These are phyloP conservation scores for Sesia bembeciformis DNA, from an alignment of 2,888 invertebrate species.

Conservation along the genomic window DNA sequence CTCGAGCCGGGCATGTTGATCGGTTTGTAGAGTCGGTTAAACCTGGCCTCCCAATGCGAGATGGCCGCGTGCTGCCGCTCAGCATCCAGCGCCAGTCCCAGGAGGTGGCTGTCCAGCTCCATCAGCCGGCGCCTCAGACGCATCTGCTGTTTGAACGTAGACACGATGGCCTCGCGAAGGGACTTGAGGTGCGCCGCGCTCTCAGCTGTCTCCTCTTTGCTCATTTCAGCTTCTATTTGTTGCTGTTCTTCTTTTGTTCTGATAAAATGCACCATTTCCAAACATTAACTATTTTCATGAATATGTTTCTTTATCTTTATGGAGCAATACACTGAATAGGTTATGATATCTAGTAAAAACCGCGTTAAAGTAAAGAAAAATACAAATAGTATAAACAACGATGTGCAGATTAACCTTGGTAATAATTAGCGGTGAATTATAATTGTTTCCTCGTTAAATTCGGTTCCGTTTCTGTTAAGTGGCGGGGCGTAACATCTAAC, in stretches of 20 bases:
- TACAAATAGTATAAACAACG: no score
- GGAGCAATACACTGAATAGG: no score
- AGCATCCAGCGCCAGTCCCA: slow-evolving; percentile 90
- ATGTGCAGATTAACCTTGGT: neutral
- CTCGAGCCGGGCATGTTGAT: slow-evolving; percentile 71
- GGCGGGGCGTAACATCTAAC: no score
- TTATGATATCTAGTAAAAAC: no score
- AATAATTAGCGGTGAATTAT: neutral
- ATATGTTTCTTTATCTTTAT: no score
- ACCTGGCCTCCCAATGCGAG: slow-evolving; percentile 90
- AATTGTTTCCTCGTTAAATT: neutral
- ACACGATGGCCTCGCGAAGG: slow-evolving; percentile 88
- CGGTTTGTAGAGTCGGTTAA: slow-evolving; percentile 82
- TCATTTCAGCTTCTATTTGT: slow-evolving; percentile 28
- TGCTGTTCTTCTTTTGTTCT: slow-evolving; percentile 49
- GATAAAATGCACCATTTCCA: neutral
- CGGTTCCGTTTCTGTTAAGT: no score
- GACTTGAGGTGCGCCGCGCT: slow-evolving; percentile 73
- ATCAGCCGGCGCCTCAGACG: slow-evolving; percentile 88
- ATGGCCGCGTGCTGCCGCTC: slow-evolving; percentile 92
- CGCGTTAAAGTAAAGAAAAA: no score
- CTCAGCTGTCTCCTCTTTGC: slow-evolving; percentile 40
- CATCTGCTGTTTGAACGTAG: slow-evolving; percentile 95
- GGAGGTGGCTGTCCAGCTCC: slow-evolving; percentile 91
- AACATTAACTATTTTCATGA: no score